Percentiles rank a stretch among this genome's conserved stretches.
phyloP scores from a whole-genome alignment of 2,113 vertebrate genomes.

The Galeopterus variegatus region DNA sequence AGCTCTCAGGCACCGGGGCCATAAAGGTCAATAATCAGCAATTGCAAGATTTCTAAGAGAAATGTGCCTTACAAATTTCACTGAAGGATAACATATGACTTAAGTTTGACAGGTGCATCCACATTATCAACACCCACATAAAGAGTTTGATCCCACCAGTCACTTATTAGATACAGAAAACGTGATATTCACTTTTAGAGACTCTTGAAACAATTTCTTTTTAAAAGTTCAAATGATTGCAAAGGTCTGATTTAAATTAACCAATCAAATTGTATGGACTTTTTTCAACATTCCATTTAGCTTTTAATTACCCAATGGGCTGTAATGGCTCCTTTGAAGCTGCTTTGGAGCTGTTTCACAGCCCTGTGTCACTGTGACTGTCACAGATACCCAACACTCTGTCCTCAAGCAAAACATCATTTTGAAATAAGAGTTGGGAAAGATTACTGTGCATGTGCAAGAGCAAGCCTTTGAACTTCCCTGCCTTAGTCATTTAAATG shows the following conservation, averaged over 20 bases:
- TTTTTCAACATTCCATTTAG: conserved; percentile 86
- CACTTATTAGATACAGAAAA: conserved; percentile 73
- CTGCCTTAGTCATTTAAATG: conserved; percentile 65
- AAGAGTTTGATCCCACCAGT: neutral
- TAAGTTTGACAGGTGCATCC: neutral
- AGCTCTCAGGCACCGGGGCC: neutral
- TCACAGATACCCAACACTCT: conserved; percentile 79
- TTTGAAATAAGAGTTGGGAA: conserved; percentile 84
- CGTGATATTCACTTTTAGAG: neutral
- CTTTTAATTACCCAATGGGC: conserved; percentile 87
- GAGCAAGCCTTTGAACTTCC: conserved; percentile 67
- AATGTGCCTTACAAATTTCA: neutral
- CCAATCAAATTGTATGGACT: conserved; percentile 78
- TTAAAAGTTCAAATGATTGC: conserved; percentile 71
- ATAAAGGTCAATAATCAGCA: neutral
- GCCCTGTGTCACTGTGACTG: conserved; percentile 81
- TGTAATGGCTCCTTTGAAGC: conserved; percentile 73
- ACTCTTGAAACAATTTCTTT: neutral
- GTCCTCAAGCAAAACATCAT: conserved; percentile 86
- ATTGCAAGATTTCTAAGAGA: neutral
- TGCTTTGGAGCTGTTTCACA: conserved; percentile 77
- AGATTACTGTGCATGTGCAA: conserved; percentile 73
- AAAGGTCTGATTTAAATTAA: conserved; percentile 82
- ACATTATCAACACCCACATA: neutral
- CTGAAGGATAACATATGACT: neutral